A percentile compares a stretch with the other conserved stretches of the same genome.
These are phyloP conservation scores for Sprattus sprattus DNA, from an alignment of 2,113 vertebrate genomes.

Conservation along the genomic window DNA sequence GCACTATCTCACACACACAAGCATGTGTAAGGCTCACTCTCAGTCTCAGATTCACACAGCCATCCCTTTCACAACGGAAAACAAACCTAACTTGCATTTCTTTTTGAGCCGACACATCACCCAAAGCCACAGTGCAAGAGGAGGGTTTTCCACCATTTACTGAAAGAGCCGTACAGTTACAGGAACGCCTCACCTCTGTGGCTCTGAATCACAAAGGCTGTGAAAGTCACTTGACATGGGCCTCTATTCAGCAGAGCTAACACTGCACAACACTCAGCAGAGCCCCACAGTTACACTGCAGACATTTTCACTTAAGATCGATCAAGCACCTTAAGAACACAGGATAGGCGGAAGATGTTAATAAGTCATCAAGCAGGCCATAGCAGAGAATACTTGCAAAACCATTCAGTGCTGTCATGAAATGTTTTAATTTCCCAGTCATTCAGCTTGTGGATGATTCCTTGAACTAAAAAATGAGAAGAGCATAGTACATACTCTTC, in stretches of 20 bases:
- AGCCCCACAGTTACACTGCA: too few species aligned
- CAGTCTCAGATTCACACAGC: background rate
- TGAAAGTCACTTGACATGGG: background rate
- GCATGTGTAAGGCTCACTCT: background rate
- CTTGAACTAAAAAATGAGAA: background rate
- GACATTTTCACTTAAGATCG: too few species aligned
- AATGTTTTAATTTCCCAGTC: too few species aligned
- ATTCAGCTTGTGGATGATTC: background rate
- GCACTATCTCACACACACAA: background rate
- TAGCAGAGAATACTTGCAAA: background rate
- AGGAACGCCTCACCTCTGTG: slow-evolving; percentile 53
- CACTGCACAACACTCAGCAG: background rate
- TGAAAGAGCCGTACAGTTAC: slow-evolving; percentile 55
- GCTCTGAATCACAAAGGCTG: slow-evolving; percentile 34
- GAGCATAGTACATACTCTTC: background rate
- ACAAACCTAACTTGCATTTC: slow-evolving; percentile 44
- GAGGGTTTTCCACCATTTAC: slow-evolving; percentile 65
- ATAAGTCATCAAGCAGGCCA: background rate
- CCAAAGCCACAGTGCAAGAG: slow-evolving; percentile 58
- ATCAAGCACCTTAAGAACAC: too few species aligned
- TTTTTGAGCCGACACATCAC: slow-evolving; percentile 27
- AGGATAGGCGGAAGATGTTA: background rate
- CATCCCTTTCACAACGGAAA: slow-evolving; percentile 50
- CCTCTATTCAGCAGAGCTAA: background rate
- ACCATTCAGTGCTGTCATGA: too few species aligned